These are phyloP conservation scores for Dipus sagitta DNA, from an alignment of 2,797 vertebrate species.

Conservation along the genomic window DNA sequence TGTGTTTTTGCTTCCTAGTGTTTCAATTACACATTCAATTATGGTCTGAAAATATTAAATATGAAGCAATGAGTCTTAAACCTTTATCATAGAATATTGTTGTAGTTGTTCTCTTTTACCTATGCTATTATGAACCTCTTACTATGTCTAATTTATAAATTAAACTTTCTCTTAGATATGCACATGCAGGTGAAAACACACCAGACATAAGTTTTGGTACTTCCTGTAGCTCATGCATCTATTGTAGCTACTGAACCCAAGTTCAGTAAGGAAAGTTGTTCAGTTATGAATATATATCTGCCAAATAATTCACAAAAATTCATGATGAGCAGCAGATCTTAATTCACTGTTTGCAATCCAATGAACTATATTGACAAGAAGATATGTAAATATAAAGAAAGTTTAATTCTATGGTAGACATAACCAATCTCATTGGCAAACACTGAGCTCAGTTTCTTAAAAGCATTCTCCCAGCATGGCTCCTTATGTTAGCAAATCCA, in stretches of 20 bases:
- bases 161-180: background rate
- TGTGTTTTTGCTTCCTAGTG: background rate
- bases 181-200: background rate
- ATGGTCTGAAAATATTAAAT: background rate
- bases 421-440: background rate
- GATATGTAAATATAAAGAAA: background rate
- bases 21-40: background rate
- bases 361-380: background rate
- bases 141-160: background rate
- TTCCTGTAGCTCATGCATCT: background rate
- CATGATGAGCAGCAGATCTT: conserved; percentile 15
- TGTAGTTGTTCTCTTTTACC: background rate
- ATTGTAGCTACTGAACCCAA: too few species aligned
- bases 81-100: background rate
- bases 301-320: conserved; percentile 12
- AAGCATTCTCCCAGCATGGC: background rate
- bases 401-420: background rate
- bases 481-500: background rate
- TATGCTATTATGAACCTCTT: background rate
- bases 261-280: background rate
- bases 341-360: background rate
- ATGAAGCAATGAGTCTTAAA: background rate
- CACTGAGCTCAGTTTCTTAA: background rate
- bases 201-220: too few species aligned
- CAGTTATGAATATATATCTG: background rate